Evolutionary conservation across 2,888 invertebrate genomes (phyloP).

Genomic region (Tenthredo livida): DNA sequence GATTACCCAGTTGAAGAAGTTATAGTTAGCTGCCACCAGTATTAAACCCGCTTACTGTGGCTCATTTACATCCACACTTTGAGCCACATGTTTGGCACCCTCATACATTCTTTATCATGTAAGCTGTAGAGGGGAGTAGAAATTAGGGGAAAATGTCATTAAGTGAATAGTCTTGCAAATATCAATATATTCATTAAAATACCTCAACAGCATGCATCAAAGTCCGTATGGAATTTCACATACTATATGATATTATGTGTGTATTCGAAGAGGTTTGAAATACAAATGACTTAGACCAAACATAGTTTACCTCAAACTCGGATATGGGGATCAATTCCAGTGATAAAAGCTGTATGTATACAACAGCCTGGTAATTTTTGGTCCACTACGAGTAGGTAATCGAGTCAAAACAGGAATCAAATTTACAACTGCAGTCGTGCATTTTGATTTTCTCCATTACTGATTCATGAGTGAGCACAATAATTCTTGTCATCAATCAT

Average conservation of each 20-base stretch:
- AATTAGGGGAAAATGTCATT: neutral
- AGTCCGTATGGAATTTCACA: neutral
- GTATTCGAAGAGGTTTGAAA: neutral
- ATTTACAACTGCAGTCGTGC: neutral
- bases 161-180: neutral
- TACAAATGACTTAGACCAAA: neutral
- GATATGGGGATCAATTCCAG: neutral
- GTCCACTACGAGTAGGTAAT: neutral
- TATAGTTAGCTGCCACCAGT: slow-evolving; percentile 3
- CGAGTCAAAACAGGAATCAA: neutral
- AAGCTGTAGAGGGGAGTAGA: neutral
- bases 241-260: neutral
- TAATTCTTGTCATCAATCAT: neutral
- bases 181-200: neutral
- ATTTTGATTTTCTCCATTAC: neutral
- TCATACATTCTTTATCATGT: neutral
- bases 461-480: neutral
- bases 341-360: neutral
- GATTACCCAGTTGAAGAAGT: slow-evolving; percentile 14
- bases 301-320: neutral
- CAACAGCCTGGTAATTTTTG: neutral
- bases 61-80: slow-evolving; percentile 17
- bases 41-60: neutral
- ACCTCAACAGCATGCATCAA: neutral
- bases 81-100: neutral